Evolutionary conservation across 2,797 vertebrate genomes (phyloP), one percentile per base, ranked within the genome.

Genomic region (Rhinatrema bivittatum): DNA sequence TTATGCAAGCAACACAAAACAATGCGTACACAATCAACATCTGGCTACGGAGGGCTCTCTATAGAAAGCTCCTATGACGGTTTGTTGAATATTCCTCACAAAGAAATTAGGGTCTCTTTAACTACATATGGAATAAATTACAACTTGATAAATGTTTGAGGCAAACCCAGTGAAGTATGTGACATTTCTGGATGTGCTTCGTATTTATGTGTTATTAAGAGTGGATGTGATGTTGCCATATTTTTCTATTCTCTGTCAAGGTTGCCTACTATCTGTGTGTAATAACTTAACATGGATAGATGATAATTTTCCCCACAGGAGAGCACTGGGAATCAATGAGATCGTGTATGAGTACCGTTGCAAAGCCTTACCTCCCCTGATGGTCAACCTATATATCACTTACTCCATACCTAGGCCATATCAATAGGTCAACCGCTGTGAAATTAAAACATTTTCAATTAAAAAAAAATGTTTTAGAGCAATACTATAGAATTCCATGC

Each of bases 1-100:
- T 88, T 88, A 88, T 85, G 86, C 79, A 84, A 85, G 84, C 81
- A 84, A 83, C 77, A 79, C 82, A 87, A 89, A 87, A 87, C 84
- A 88, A 85, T 82, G 85, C 84, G 78, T 84, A 87, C 80, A 86
- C 79, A 84, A 85, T 87, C 87, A 90, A 88, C 89, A 90, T 86
- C 85, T 84, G 85, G 81, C 82, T 87, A 79, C 70, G 65, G 70
- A 78, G 74, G 80, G 72, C 72, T 60, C 33, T 75, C 54, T 65
- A 73, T 61, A 57, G 76, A 81, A 78, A 82, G 64, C 72, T 62
- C 67, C 50, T 46, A 70, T 70, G 70, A 74, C 73, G 69, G 78
- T 72, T 74, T 74, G 65, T 70, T 67, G 68, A 72, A 65, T 40
- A 60, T 55, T 62, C 36, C 29, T 65, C 48, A 39, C 36, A 53